Evolutionary conservation across 2,888 invertebrate species (phyloP), one percentile per base, ranked within the genome.

Genomic region (Galerucella nymphaeae): DNA sequence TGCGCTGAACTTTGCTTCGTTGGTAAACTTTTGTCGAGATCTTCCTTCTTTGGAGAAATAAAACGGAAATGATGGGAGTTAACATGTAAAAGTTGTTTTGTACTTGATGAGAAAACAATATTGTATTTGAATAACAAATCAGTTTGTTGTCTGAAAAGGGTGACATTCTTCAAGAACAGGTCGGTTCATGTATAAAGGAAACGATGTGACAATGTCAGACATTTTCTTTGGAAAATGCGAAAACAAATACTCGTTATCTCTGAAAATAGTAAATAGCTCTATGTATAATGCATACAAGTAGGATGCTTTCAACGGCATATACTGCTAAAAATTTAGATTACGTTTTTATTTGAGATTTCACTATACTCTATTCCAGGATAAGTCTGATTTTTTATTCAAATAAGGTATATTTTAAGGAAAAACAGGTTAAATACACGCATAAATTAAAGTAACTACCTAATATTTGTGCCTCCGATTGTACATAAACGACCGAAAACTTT

Each of bases 51-150:
- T 11, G 38, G 59, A 66, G 23, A 45, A 61, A 38, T 42, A 66
- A 48, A 30, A 66, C 66, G 58, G 13, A 61, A 61, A 45, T 61
- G 38, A 42, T 48, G 48, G 45, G 45, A 67, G 71, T 68, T 71
- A 62, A 73, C 72, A 72, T 13, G 70, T 63, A 73, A 71, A 75
- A 73, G 57, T 70, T 65, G 59, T 71, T 73, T 62, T 73, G 75
- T 73, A 63, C 48, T 75, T 69, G 70, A 62, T 67, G 70, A 72
- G 68, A 58, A 75, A 71, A 71, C 66, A 71, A 66, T 69, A 59
- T 70, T 75, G 59, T 69, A 66, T 73, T 73, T 75, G 75, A 73
- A 75, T 75, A 75, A 75, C 75, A 73, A 75, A 75, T 73, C 55
- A 69, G 63, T 58, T 48, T 53, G 57, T 23, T 59, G 61, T 42